Percentiles rank a stretch among this genome's conserved stretches.
Evolutionary conservation across 2,113 vertebrate genomes (phyloP).

Genomic region (Toxostoma redivivum): DNA sequence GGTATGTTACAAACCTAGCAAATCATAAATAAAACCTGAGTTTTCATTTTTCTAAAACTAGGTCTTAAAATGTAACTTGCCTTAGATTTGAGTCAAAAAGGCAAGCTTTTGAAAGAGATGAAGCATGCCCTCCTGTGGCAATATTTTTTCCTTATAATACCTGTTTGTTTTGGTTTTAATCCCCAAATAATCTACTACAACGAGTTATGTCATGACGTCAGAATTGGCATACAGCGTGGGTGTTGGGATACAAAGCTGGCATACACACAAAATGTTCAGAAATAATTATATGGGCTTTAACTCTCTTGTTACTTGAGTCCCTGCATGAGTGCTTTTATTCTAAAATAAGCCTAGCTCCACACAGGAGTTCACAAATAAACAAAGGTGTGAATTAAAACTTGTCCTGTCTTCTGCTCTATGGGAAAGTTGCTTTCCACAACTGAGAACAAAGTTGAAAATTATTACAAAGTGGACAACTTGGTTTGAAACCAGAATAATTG

Average conservation of each 20-base stretch:
- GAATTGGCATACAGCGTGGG: neutral
- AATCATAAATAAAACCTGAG: neutral
- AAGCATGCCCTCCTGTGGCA: conserved; percentile 68
- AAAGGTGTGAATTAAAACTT: conserved; percentile 8
- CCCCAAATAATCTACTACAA: neutral
- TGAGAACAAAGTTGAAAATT: neutral
- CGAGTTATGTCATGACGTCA: neutral
- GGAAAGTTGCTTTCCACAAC: neutral
- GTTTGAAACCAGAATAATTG: neutral
- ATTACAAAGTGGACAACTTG: neutral
- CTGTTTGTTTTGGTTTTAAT: conserved; percentile 17
- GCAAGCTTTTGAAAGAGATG: neutral
- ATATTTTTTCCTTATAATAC: conserved; percentile 16
- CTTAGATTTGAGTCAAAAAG: neutral
- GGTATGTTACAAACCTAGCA: neutral
- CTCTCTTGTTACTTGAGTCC: neutral
- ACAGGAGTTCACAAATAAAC: neutral
- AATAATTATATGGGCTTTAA: neutral
- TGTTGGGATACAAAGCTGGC: neutral
- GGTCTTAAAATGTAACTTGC: neutral
- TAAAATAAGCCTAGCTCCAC: neutral
- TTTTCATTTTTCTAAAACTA: neutral
- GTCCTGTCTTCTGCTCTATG: neutral
- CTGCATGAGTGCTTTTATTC: neutral
- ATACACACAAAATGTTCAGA: neutral